phyloP scores from a whole-genome alignment of 2,113 vertebrate species.

The Chionomys nivalis region DNA sequence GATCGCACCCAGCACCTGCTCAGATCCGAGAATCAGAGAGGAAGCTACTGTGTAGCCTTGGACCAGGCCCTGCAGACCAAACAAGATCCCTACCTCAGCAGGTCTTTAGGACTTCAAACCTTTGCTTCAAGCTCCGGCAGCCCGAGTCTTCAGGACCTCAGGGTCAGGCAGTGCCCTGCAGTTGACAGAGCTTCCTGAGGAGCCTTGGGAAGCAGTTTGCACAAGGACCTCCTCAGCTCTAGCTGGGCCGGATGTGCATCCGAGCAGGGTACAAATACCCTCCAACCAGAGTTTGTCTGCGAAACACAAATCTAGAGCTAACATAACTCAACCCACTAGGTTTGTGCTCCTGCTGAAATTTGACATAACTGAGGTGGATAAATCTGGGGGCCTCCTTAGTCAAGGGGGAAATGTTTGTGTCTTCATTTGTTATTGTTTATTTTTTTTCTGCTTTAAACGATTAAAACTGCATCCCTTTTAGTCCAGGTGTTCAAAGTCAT shows the following conservation, averaged over 20 bases:
- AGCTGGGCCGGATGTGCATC: not conserved
- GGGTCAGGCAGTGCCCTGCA: rapidly evolving
- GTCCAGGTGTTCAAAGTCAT: not conserved
- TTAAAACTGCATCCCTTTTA: not conserved
- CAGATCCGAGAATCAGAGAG: not conserved
- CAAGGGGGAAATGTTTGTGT: not conserved
- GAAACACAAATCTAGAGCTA: not conserved
- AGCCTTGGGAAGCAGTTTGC: not conserved
- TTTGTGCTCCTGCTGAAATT: not conserved
- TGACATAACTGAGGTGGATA: not conserved
- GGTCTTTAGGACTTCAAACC: not conserved
- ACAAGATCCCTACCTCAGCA: not conserved
- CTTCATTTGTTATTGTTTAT: not conserved
- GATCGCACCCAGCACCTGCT: no score
- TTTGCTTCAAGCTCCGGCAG: no score
- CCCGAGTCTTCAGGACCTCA: rapidly evolving
- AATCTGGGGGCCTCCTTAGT: not conserved
- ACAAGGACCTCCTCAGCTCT: rapidly evolving
- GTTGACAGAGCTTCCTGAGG: rapidly evolving
- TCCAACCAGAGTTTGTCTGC: not conserved
- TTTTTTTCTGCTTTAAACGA: not conserved
- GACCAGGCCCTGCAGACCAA: no score
- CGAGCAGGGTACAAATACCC: rapidly evolving
- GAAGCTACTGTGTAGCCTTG: not conserved
- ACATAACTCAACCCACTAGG: not conserved